Conservation (phyloP, 2,888 invertebrate species). For the Drosophila maculinotata region DNA sequence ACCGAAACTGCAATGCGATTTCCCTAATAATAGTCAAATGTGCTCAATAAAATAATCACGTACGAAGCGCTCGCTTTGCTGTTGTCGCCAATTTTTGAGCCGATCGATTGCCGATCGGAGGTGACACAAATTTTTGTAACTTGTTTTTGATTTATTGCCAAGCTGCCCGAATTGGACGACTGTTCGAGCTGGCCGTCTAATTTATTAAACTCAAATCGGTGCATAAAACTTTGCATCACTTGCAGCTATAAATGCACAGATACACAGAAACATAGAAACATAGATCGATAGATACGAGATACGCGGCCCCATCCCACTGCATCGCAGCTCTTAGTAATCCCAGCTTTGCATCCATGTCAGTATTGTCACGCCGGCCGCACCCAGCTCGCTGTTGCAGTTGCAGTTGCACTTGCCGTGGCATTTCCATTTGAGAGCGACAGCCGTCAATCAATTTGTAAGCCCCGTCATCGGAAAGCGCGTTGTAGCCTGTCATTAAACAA, state of each 20-base stretch:
- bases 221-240: conserved; percentile 53
- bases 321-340: conserved; percentile 39
- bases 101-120: conserved; percentile 54
- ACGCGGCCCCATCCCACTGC: no score
- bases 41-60: conserved; percentile 78
- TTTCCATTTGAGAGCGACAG: conserved; percentile 74
- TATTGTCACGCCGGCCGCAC: conserved; percentile 72
- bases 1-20: conserved; percentile 69
- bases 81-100: conserved; percentile 51
- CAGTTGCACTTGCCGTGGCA: conserved; percentile 59
- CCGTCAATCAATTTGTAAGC: conserved; percentile 80
- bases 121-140: conserved; percentile 81
- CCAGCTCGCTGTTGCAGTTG: conserved; percentile 33
- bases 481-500: conserved; percentile 76
- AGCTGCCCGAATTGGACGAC: conserved; percentile 41
- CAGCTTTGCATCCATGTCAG: conserved; percentile 57
- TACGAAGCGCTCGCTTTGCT: conserved; percentile 63
- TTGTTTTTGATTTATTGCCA: conserved; percentile 80
- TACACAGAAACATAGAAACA: conserved; percentile 4
- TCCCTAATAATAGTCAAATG: conserved; percentile 84
- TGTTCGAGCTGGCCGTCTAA: conserved; percentile 45
- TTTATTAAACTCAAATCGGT: conserved; percentile 74
- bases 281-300: conserved; percentile 5
- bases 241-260: conserved; percentile 9
- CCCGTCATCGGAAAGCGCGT: conserved; percentile 52